Conservation (phyloP, 2,888 invertebrate genomes). For the Plebejus anna region DNA sequence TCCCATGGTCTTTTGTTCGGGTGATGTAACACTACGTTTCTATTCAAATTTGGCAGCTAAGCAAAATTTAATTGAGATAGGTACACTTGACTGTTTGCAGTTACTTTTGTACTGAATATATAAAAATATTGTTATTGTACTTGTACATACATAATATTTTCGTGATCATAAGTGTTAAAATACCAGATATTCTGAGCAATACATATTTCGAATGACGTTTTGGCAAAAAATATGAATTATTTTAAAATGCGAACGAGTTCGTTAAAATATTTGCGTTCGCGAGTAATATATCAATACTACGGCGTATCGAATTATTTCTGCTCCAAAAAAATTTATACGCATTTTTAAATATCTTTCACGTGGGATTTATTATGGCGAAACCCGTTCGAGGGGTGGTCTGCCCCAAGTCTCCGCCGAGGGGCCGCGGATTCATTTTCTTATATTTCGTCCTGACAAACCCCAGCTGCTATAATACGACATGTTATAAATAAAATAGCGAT, state of each 20-base stretch:
- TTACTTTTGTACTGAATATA: neutral
- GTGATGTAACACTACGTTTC: slow-evolving; percentile 34
- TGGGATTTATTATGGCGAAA: slow-evolving; percentile 74
- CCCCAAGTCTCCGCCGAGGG: slow-evolving; percentile 55
- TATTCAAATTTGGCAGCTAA: neutral
- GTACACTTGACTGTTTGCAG: neutral
- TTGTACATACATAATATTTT: too few relatives aligned
- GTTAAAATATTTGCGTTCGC: slow-evolving; percentile 58
- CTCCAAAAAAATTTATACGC: slow-evolving; percentile 78
- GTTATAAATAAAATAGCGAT: slow-evolving; percentile 79
- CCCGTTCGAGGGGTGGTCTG: slow-evolving; percentile 75
- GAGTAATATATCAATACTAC: slow-evolving; percentile 62
- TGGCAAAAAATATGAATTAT: slow-evolving; percentile 11
- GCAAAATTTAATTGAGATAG: neutral
- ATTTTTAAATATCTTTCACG: slow-evolving; percentile 78
- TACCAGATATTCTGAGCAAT: neutral
- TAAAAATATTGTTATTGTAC: neutral
- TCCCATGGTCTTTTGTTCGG: slow-evolving; percentile 41
- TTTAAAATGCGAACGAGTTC: slow-evolving; percentile 11
- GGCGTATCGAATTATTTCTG: slow-evolving; percentile 70
- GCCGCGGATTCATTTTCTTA: slow-evolving; percentile 67
- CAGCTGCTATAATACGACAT: slow-evolving; percentile 73
- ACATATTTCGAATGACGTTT: neutral
- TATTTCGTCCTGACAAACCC: slow-evolving; percentile 73
- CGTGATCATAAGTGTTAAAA: too few relatives aligned